A percentile compares a stretch with the other conserved stretches of the same genome.
Conservation (phyloP, 1,140 invertebrate genomes). For the Panagrolaimus sp. region DNA sequence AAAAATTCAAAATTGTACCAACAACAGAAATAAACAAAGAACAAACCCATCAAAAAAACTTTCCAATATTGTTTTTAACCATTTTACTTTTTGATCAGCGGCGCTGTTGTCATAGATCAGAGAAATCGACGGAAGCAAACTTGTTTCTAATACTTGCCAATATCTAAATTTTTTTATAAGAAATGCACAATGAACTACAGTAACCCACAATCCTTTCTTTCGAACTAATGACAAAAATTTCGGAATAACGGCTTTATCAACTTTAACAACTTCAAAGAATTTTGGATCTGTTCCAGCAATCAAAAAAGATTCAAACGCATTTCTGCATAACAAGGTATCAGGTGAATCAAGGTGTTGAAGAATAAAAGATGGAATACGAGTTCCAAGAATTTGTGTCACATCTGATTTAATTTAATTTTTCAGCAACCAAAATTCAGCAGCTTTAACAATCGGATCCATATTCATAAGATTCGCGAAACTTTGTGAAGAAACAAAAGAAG, state of each 20-base stretch:
- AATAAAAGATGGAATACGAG: slow-evolving; percentile 30
- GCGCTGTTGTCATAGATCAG: slow-evolving; percentile 22
- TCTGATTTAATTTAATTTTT: slow-evolving; percentile 13
- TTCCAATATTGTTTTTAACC: slow-evolving; percentile 17
- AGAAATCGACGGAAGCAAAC: slow-evolving; percentile 18
- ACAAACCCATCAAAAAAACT: slow-evolving; percentile 24
- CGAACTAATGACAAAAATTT: slow-evolving; percentile 30
- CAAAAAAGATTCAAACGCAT: slow-evolving; percentile 35
- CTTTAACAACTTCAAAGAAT: slow-evolving; percentile 24
- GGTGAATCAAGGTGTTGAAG: slow-evolving; percentile 26
- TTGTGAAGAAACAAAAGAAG: slow-evolving; percentile 15
- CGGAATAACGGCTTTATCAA: slow-evolving; percentile 35
- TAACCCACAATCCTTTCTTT: slow-evolving; percentile 28
- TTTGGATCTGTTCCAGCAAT: slow-evolving; percentile 19
- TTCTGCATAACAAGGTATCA: slow-evolving; percentile 20
- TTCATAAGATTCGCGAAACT: slow-evolving; percentile 24
- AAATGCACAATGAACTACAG: neutral
- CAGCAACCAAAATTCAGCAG: slow-evolving; percentile 22
- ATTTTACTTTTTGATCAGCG: slow-evolving; percentile 4
- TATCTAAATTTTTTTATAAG: slow-evolving; percentile 20
- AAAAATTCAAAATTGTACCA: neutral
- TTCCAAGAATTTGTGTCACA: neutral
- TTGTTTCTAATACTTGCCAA: slow-evolving; percentile 27
- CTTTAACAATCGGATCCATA: slow-evolving; percentile 26
- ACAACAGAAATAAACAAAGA: neutral